Percentiles rank a stretch among this genome's conserved stretches.
Conservation (phyloP, 2,113 vertebrate species). For the Mesoclemmys tuberculata region DNA sequence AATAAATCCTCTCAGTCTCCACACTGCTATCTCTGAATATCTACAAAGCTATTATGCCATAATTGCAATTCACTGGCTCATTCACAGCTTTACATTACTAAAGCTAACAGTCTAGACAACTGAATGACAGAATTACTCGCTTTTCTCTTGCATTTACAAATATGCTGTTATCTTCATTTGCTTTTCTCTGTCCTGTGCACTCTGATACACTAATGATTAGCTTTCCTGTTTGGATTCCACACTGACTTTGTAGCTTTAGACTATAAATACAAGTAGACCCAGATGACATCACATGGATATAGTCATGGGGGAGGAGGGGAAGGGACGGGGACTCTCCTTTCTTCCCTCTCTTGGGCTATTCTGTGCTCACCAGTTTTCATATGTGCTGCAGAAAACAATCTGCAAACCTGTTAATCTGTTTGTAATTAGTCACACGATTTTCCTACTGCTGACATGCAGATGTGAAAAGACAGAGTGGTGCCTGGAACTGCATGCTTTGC, state of each 20-base stretch:
- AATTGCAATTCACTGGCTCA: conserved; percentile 74
- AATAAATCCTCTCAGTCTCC: conserved; percentile 83
- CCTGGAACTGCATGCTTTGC: background rate
- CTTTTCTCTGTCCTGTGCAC: conserved; percentile 74
- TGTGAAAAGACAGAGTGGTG: background rate
- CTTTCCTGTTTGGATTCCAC: conserved; percentile 83
- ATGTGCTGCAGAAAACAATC: background rate
- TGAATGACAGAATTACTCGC: conserved; percentile 81
- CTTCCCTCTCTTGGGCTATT: conserved; percentile 31
- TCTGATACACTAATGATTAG: conserved; percentile 77
- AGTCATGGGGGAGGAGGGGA: background rate
- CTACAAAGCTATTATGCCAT: conserved; percentile 76
- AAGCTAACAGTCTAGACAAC: conserved; percentile 86
- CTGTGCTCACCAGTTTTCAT: background rate
- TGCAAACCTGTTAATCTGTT: background rate
- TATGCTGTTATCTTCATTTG: conserved; percentile 76
- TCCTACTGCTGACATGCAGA: background rate
- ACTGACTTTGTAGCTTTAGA: conserved; percentile 68
- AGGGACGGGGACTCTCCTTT: background rate
- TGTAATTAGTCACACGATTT: background rate
- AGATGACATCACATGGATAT: conserved; percentile 52
- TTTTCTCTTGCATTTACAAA: conserved; percentile 76
- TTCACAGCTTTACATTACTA: conserved; percentile 79
- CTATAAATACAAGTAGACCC: conserved; percentile 71
- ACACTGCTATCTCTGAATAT: conserved; percentile 77